Base-by-base conservation (phyloP, 2,888 invertebrate species). In the Micoletzkya japonica region DNA sequence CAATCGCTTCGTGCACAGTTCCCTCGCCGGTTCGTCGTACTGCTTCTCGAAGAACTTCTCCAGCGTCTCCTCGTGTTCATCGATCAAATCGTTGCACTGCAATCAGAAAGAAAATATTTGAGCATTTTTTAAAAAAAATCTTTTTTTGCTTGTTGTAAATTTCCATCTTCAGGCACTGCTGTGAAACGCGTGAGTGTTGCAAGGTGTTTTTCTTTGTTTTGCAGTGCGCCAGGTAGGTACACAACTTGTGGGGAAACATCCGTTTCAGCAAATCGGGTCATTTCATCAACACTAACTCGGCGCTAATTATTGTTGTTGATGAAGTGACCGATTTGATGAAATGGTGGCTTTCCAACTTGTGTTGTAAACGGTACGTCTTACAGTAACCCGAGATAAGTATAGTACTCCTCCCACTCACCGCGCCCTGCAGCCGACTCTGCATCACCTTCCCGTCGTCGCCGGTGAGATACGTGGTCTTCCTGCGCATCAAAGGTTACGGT, bases 61-160 rank as follows among this genome's bases (percentile, higher is more conserved):
- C 4, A 81, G 54, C n/a, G 75, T 77, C 1, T 78, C 77, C 49
- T 76, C 79, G 54, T 75, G 63, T 1, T 74, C 69, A 59, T 81
- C 81, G 58, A 79, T 72, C 57, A 81, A 73, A 56, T 78, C 77
- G 52, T 77, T 73, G 69, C 81, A 81, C 78, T 76, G 69, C 56
- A 77, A 74, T 4, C 14, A 32, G 39, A 24, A 20, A 39, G 20
- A 14, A 10, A 44, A 44, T 44, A 44, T 14, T n/a, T n/a, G n/a
- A n/a, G n/a, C n/a, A n/a, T n/a, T n/a, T n/a, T n/a, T n/a, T n/a
- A n/a, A n/a, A n/a, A n/a, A n/a, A n/a, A n/a, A 44, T 44, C 49
- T 44, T n/a, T 44, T n/a, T 44, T 44, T 44, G 14, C n/a, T 44
- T 44, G 14, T 44, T n/a, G 14, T n/a, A 17, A 17, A 44, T 44